Percentiles rank a stretch among this genome's conserved stretches.
Evolutionary conservation across 2,797 vertebrate genomes (phyloP).

Genomic region (Intellagama lesueurii): DNA sequence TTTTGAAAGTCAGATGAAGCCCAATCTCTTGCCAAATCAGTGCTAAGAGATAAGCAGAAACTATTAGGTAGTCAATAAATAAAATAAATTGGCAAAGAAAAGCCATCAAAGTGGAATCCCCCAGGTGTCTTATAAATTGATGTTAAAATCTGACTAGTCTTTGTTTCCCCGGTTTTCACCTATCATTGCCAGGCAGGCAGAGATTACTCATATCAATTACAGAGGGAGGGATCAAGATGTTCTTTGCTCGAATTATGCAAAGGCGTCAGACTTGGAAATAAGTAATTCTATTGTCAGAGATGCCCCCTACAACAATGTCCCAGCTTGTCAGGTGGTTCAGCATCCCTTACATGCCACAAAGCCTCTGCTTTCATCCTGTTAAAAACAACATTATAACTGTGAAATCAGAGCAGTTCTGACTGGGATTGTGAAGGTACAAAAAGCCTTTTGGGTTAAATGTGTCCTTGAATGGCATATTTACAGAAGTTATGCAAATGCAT

Average conservation of each 20-base stretch:
- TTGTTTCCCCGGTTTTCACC: neutral
- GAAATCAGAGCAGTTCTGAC: conserved; percentile 12
- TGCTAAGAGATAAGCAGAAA: conserved; percentile 26
- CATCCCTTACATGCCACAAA: conserved; percentile 8
- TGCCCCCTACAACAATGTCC: conserved; percentile 1
- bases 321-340: neutral
- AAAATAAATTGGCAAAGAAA: conserved; percentile 18
- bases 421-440: conserved; percentile 5
- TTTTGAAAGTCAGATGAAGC: conserved; percentile 22
- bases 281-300: conserved; percentile 7
- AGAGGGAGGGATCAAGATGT: neutral
- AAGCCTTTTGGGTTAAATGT: conserved; percentile 14
- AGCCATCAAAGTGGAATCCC: neutral
- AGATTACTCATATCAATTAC: neutral
- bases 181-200: neutral
- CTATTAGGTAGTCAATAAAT: neutral
- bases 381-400: conserved; percentile 1
- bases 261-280: neutral
- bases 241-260: conserved; percentile 5
- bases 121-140: neutral
- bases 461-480: neutral
- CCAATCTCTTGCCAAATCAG: neutral
- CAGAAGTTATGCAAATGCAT: neutral
- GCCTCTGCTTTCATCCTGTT: conserved; percentile 3
- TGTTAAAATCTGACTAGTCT: conserved; percentile 25